These are phyloP conservation scores for Notodromas monacha DNA, from an alignment of 2,888 invertebrate species.

Conservation along the genomic window DNA sequence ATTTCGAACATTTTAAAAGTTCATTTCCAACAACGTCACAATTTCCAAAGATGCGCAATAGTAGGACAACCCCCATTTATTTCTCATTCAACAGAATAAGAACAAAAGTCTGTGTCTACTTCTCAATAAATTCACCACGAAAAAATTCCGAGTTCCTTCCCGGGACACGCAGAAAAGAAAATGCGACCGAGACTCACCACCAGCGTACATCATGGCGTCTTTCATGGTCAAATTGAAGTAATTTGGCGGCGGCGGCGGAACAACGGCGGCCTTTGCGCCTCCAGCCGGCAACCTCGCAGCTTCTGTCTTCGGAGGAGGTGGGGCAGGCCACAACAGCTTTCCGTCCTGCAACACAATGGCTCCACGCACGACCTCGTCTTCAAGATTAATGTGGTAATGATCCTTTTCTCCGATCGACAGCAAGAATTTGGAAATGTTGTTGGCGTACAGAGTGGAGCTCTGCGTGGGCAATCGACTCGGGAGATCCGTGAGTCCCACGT, in stretches of 20 bases:
- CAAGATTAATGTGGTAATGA: conserved; percentile 40
- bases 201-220: conserved; percentile 29
- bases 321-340: conserved; percentile 42
- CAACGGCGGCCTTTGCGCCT: conserved; percentile 15
- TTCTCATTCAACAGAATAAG: no score
- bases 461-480: conserved; percentile 54
- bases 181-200: no score
- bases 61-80: no score
- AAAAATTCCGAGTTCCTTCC: no score
- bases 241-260: conserved; percentile 19
- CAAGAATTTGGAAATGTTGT: conserved; percentile 57
- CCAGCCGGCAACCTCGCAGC: conserved; percentile 15
- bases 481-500: conserved; percentile 51
- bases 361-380: conserved; percentile 57
- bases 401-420: conserved; percentile 43
- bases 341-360: conserved; percentile 42
- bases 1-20: no score
- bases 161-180: no score
- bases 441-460: conserved; percentile 54
- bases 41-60: no score
- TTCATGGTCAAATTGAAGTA: conserved; percentile 35
- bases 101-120: no score
- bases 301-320: conserved; percentile 24
- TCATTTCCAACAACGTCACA: no score
- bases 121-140: no score